Evolutionary conservation across 2,797 vertebrate genomes (phyloP), one percentile per base, ranked within the genome.

Genomic region (Tolypeutes matacus): DNA sequence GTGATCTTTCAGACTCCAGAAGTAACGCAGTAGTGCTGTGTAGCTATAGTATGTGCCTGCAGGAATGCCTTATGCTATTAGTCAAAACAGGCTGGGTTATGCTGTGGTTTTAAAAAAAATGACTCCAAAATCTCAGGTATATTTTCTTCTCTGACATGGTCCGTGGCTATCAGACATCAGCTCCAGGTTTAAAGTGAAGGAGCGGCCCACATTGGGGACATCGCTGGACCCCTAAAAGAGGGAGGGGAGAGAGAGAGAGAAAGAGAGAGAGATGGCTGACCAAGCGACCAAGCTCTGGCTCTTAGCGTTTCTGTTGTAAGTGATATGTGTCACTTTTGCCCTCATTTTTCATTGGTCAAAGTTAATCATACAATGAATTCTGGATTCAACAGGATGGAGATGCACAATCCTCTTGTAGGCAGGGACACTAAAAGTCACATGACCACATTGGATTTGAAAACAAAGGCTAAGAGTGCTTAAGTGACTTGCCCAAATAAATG

Each of bases 1-100:
- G 34, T 18, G 51, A 42, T 39, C 5, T 91, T 78, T 64, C 42
- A 29, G 20, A 51, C 8, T 11, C 13, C 36, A 14, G 15, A n/a
- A 20, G 3, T 12, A 11, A 15, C 9, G 18, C 1, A 11, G 27
- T 11, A 72, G 11, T 15, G 0, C 46, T 46, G 20, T 0, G 9
- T 34, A 25, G 76, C 46, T 60, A 14, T 3, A 13, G 5, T 15
- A 3, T 5, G 13, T 46, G 15, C 4, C 4, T 20, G 34, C 49
- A 7, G 36, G 20, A 7, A 60, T 3, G 42, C 4, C 15, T 1
- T 18, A 53, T 7, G 0, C 1, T 14, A 10, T 62, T 21, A n/a
- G 25, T 84, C 65, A 75, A n/a, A 17, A 2, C 7, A 31, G 13
- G 15, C 9, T 13, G 36, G 13, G 23, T 42, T 11, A 8, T 11